Percentiles rank a stretch among this genome's conserved stretches.
Conservation (phyloP, 2,888 invertebrate species). For the Scaptomyza cyrtandrae region DNA sequence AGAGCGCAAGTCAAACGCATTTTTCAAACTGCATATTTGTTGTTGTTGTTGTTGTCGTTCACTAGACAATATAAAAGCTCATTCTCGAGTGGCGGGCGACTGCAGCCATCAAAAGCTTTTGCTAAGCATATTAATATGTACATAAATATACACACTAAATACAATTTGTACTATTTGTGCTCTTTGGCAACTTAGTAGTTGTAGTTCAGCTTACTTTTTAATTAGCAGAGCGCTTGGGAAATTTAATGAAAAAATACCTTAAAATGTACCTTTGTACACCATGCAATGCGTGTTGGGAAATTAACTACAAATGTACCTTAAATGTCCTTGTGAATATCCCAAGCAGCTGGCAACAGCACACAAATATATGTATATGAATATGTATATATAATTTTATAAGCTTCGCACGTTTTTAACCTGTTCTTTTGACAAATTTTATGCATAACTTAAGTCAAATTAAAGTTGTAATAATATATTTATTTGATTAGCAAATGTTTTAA, state of each 20-base stretch:
- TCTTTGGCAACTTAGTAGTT: not conserved
- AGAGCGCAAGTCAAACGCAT: conserved; percentile 61
- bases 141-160: conserved; percentile 3
- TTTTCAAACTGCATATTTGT: conserved; percentile 50
- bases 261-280: not conserved
- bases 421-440: conserved; percentile 6
- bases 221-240: not conserved
- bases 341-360: not conserved
- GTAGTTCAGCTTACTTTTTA: not conserved
- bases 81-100: conserved; percentile 22
- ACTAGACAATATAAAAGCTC: conserved; percentile 44
- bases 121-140: conserved; percentile 14
- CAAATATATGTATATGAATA: not conserved
- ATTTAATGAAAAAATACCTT: not conserved
- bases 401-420: conserved; percentile 16
- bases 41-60: conserved; percentile 30
- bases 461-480: conserved; percentile 5
- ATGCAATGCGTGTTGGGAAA: not conserved
- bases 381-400: not conserved
- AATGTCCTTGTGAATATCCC: not conserved
- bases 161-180: not conserved
- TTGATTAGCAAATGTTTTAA: conserved; percentile 2
- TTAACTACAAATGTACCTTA: not conserved
- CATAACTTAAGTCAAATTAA: conserved; percentile 1
- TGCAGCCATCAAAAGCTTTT: conserved; percentile 51